phyloP scores from a whole-genome alignment of 2,888 invertebrate genomes.

The Tridacna gigas region DNA sequence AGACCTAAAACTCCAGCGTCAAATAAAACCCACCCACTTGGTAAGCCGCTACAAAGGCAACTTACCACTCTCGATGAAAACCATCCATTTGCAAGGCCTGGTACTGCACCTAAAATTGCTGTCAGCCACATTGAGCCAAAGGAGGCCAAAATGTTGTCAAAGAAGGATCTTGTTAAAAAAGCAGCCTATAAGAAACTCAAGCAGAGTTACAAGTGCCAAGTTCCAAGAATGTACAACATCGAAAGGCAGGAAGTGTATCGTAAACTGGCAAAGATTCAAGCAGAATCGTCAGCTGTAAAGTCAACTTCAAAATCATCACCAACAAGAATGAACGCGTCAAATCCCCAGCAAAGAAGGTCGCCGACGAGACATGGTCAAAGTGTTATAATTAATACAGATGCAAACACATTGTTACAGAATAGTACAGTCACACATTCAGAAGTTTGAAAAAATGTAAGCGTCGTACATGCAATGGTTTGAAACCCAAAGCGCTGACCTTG shows the following conservation, averaged over 20 bases:
- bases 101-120: background rate
- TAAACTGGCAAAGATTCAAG: background rate
- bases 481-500: too few relatives aligned
- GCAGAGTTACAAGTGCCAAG: background rate
- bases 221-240: constrained; percentile 2
- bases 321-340: background rate
- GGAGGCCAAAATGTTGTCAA: background rate
- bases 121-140: background rate
- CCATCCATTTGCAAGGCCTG: background rate
- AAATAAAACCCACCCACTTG: too few relatives aligned
- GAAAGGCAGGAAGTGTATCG: constrained; percentile 10
- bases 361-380: background rate
- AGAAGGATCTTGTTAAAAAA: constrained; percentile 2
- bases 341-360: background rate
- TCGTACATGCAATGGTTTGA: too few relatives aligned
- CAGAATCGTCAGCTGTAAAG: background rate
- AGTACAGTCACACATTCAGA: too few relatives aligned
- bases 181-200: background rate
- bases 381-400: too few relatives aligned
- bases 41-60: background rate
- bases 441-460: too few relatives aligned
- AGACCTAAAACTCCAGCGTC: background rate
- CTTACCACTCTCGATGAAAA: background rate
- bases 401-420: too few relatives aligned
- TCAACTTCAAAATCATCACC: background rate